These are phyloP conservation scores for Apodemia duryi DNA, from an alignment of 2,888 invertebrate species.

Conservation along the genomic window DNA sequence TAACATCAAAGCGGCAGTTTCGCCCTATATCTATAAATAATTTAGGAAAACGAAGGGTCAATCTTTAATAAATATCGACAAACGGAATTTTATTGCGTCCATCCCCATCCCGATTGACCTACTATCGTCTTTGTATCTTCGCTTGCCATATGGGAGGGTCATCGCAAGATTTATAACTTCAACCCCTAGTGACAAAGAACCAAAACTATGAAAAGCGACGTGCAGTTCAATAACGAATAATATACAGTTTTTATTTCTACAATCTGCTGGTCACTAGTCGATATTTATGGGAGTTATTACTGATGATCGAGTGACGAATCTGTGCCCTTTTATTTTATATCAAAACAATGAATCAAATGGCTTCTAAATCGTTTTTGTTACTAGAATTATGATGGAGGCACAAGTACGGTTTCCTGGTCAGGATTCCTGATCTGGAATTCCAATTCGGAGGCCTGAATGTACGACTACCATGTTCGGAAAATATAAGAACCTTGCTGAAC, in stretches of 20 bases:
- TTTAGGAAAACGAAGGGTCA: slow-evolving; percentile 38
- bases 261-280: slow-evolving; percentile 12
- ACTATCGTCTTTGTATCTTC: slow-evolving; percentile 46
- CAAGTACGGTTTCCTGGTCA: too few relatives aligned
- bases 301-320: slow-evolving; percentile 20
- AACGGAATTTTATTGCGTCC: slow-evolving; percentile 56
- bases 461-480: too few relatives aligned
- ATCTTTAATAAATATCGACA: slow-evolving; percentile 49
- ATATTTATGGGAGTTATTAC: slow-evolving; percentile 14
- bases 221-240: slow-evolving; percentile 38
- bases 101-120: slow-evolving; percentile 57
- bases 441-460: too few relatives aligned
- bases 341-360: background rate
- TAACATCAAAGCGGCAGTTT: slow-evolving; percentile 27
- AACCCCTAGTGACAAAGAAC: slow-evolving; percentile 53
- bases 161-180: slow-evolving; percentile 58
- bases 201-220: slow-evolving; percentile 52
- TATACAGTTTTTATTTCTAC: slow-evolving; percentile 26
- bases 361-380: background rate
- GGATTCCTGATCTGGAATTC: too few relatives aligned
- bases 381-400: too few relatives aligned
- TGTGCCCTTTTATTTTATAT: slow-evolving; percentile 23
- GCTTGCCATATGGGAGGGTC: slow-evolving; percentile 55
- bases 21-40: slow-evolving; percentile 33
- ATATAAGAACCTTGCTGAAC: too few relatives aligned